Evolutionary conservation across 2,113 vertebrate genomes (phyloP).

Genomic region (Protobothrops mucrosquamatus): DNA sequence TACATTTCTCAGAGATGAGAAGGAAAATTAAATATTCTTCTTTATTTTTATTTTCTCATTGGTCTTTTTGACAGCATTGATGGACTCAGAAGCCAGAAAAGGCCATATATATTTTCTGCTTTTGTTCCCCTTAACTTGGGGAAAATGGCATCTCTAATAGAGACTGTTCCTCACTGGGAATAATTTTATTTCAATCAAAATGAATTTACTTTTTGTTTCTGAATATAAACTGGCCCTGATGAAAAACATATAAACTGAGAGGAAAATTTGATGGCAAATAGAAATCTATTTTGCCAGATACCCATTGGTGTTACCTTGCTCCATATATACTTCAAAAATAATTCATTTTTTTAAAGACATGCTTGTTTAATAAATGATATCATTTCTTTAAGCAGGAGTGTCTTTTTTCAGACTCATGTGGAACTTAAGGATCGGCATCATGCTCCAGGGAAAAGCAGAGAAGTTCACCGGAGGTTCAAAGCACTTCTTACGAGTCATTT

Average conservation of each 20-base stretch:
- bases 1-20: not conserved
- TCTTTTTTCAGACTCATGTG: not conserved
- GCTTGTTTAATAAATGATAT: not conserved
- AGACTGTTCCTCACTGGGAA: not conserved
- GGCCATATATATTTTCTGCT: not conserved
- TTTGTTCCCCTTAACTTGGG: not conserved
- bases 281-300: not conserved
- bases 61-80: not conserved
- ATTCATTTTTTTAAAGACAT: not conserved
- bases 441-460: not conserved
- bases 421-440: not conserved
- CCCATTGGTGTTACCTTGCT: not conserved
- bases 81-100: not conserved
- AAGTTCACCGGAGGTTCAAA: not conserved
- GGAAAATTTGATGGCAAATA: not conserved
- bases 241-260: not conserved
- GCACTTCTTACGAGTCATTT: not conserved
- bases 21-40: constrained; percentile 9
- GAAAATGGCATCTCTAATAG: not conserved
- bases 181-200: not conserved
- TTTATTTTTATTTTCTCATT: constrained; percentile 1
- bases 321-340: not conserved
- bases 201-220: not conserved
- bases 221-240: not conserved
- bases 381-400: not conserved